A percentile compares a stretch with the other conserved stretches of the same genome.
Evolutionary conservation across 2,113 vertebrate genomes (phyloP).

Genomic region (Tachycineta bicolor): DNA sequence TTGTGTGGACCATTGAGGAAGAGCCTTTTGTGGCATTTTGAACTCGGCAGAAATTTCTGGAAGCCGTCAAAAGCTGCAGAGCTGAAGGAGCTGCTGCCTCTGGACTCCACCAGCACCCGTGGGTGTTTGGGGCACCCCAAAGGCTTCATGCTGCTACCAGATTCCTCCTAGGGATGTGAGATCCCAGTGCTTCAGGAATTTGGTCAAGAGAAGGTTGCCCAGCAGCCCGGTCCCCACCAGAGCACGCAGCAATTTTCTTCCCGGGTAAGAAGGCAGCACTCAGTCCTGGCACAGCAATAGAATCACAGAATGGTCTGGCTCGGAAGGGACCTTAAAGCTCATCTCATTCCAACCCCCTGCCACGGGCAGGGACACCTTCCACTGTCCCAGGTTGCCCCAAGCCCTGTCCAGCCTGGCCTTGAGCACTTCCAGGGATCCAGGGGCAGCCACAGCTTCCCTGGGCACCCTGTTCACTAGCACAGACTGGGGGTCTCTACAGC

Average conservation of each 20-base stretch:
- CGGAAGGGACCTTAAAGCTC: not conserved
- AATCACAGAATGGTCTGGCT: not conserved
- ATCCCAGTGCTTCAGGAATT: not conserved
- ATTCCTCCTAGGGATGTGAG: not conserved
- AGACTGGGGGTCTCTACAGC: fast-evolving
- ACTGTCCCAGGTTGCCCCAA: not conserved
- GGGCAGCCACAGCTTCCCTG: not conserved
- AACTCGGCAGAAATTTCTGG: not conserved
- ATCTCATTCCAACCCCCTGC: not conserved
- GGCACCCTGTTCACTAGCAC: not conserved
- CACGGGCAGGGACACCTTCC: not conserved
- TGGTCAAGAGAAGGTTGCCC: not conserved
- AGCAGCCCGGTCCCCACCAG: not conserved
- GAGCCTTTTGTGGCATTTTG: not conserved
- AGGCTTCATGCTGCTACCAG: not conserved
- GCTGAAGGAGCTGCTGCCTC: not conserved
- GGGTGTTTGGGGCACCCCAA: not conserved
- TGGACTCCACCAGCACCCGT: fast-evolving
- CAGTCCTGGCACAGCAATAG: not conserved
- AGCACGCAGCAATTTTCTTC: not conserved
- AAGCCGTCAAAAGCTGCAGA: not conserved
- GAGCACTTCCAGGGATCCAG: not conserved
- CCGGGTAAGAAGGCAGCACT: not conserved
- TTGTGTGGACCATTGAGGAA: not conserved
- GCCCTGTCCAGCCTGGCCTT: not conserved